Evolutionary conservation across 2,113 vertebrate genomes (phyloP).

Genomic region (Pholis gunnellus): DNA sequence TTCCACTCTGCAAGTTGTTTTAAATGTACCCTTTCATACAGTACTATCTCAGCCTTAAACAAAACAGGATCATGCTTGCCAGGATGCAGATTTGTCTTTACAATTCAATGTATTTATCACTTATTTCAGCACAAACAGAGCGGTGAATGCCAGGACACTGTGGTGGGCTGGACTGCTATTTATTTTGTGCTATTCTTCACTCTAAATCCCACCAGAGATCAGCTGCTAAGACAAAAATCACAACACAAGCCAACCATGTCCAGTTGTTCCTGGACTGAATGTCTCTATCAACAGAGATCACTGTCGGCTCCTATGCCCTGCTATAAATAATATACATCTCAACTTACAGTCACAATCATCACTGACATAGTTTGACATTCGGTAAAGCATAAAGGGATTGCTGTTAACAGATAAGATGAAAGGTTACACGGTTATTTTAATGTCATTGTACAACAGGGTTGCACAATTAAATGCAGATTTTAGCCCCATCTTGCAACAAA

Average conservation of each 20-base stretch:
- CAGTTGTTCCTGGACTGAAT: slow-evolving; percentile 44
- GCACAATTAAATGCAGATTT: not conserved
- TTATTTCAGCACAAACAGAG: slow-evolving; percentile 4
- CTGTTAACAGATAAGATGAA: slow-evolving; percentile 9
- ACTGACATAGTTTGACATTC: slow-evolving; percentile 22
- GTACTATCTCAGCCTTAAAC: slow-evolving; percentile 31
- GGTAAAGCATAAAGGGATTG: slow-evolving; percentile 16
- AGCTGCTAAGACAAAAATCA: slow-evolving; percentile 51
- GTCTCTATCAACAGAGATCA: slow-evolving; percentile 53
- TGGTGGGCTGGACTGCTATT: slow-evolving; percentile 21
- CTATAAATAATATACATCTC: slow-evolving; percentile 51
- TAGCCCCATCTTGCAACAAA: not conserved
- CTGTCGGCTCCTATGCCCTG: slow-evolving; percentile 31
- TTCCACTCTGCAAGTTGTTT: slow-evolving; percentile 87
- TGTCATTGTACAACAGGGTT: not conserved
- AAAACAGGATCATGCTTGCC: slow-evolving; percentile 18
- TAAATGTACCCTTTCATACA: slow-evolving; percentile 27
- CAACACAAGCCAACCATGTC: slow-evolving; percentile 48
- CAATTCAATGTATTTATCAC: not conserved
- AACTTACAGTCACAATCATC: slow-evolving; percentile 15
- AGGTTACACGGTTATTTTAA: not conserved
- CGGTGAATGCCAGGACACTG: slow-evolving; percentile 14
- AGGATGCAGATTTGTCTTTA: slow-evolving; percentile 25
- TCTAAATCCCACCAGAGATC: slow-evolving; percentile 57
- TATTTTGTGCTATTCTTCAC: slow-evolving; percentile 43